These are phyloP conservation scores for Ceratosolen fusciceps DNA, from an alignment of 1,140 invertebrate genomes.

Conservation along the genomic window DNA sequence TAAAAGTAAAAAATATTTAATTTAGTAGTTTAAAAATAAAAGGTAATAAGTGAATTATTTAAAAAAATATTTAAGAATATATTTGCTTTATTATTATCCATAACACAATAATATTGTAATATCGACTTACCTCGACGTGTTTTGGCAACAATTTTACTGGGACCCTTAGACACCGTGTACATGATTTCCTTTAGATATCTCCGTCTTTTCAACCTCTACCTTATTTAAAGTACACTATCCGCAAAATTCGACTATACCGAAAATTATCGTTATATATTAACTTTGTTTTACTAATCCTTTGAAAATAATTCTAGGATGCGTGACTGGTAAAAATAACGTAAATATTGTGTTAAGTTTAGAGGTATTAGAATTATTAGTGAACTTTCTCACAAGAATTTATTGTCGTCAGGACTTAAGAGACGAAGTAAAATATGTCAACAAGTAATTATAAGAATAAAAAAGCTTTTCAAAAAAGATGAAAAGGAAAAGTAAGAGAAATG, in stretches of 20 bases:
- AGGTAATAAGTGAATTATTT: neutral
- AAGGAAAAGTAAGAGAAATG: neutral
- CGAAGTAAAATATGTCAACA: neutral
- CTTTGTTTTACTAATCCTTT: neutral
- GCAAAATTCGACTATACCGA: neutral
- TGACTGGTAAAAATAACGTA: neutral
- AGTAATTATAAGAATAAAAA: neutral
- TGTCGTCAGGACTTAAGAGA: neutral
- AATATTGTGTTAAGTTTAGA: neutral
- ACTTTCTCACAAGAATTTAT: neutral
- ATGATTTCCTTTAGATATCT: constrained; percentile 67
- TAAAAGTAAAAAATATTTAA: too few species aligned
- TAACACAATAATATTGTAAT: too few species aligned
- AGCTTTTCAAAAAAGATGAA: neutral
- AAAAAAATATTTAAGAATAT: neutral
- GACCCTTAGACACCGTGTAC: constrained; percentile 88
- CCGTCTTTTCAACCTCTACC: neutral
- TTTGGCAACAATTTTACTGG: constrained; percentile 89
- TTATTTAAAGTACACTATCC: neutral
- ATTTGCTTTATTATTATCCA: too few species aligned
- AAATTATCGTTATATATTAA: neutral
- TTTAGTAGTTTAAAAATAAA: too few species aligned
- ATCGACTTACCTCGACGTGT: constrained; percentile 80
- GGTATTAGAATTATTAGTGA: neutral
- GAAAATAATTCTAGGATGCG: neutral